A percentile compares a stretch with the other conserved stretches of the same genome.
Evolutionary conservation across 2,797 vertebrate genomes (phyloP).

Genomic region (Manis pentadactyla): DNA sequence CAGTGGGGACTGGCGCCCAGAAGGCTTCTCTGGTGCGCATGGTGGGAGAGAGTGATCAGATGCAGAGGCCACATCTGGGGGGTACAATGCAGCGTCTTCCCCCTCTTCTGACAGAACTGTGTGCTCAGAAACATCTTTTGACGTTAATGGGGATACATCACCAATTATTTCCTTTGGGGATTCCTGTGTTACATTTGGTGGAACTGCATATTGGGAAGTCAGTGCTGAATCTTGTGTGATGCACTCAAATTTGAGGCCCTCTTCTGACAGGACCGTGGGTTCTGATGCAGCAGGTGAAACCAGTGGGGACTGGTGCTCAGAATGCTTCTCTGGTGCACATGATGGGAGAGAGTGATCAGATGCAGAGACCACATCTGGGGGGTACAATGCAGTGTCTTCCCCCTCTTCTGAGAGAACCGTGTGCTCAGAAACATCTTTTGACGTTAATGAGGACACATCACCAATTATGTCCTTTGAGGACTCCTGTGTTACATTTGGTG

Average conservation of each 20-base stretch:
- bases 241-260: not conserved
- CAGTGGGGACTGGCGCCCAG: not conserved
- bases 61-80: constrained; percentile 21
- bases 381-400: constrained; percentile 41
- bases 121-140: constrained; percentile 12
- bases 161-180: not conserved
- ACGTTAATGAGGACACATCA: not conserved
- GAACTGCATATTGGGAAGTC: not conserved
- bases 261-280: not conserved
- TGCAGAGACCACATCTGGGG: constrained; percentile 35
- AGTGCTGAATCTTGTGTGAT: not conserved
- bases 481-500: not conserved
- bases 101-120: constrained; percentile 44
- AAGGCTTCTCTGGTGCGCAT: constrained; percentile 14
- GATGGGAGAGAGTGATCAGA: constrained; percentile 46
- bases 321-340: constrained; percentile 15
- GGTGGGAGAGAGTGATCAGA: not conserved
- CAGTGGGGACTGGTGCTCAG: not conserved
- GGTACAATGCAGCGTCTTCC: constrained; percentile 33
- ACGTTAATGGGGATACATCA: not conserved
- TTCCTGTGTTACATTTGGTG: constrained; percentile 13
- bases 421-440: constrained; percentile 41
- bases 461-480: not conserved
- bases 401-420: constrained; percentile 45
- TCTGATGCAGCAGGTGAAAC: constrained; percentile 26